phyloP scores from a whole-genome alignment of 2,888 invertebrate genomes.

The Apamea anceps region DNA sequence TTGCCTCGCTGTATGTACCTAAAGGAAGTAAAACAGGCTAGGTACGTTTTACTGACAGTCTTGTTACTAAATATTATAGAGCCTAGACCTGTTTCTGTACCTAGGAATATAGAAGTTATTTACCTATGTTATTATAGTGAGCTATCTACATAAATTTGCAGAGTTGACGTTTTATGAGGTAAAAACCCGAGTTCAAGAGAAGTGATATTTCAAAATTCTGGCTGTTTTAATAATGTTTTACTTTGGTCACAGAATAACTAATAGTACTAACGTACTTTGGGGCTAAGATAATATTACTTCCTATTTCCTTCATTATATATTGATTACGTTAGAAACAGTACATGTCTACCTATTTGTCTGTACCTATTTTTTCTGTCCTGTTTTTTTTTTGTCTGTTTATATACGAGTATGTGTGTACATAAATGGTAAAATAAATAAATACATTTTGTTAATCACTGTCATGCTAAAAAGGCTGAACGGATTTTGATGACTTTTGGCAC shows the following conservation, averaged over 20 bases:
- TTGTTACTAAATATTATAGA: conserved; percentile 23
- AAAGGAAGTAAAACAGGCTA: conserved; percentile 57
- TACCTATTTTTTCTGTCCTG: too few species aligned
- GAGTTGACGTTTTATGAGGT: background rate
- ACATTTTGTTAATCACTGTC: background rate
- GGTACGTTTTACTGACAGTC: conserved; percentile 7
- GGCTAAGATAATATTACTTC: background rate
- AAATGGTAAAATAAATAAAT: too few species aligned
- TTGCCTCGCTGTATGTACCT: background rate
- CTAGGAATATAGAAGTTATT: conserved; percentile 8
- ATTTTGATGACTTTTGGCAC: background rate
- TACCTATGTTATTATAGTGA: conserved; percentile 1
- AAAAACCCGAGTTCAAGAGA: background rate
- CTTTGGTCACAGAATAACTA: background rate
- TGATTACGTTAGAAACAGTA: too few species aligned
- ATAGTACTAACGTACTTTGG: too few species aligned
- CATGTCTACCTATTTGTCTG: too few species aligned
- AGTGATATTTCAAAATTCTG: background rate
- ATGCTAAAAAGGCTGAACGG: background rate
- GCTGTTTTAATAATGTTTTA: background rate
- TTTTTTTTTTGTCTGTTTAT: too few species aligned
- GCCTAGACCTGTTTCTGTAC: conserved; percentile 32
- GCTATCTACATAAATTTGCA: background rate
- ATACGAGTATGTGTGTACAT: too few species aligned
- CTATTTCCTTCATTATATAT: too few species aligned